Evolutionary conservation across 2,113 vertebrate genomes (phyloP).

Genomic region (Buteo buteo): DNA sequence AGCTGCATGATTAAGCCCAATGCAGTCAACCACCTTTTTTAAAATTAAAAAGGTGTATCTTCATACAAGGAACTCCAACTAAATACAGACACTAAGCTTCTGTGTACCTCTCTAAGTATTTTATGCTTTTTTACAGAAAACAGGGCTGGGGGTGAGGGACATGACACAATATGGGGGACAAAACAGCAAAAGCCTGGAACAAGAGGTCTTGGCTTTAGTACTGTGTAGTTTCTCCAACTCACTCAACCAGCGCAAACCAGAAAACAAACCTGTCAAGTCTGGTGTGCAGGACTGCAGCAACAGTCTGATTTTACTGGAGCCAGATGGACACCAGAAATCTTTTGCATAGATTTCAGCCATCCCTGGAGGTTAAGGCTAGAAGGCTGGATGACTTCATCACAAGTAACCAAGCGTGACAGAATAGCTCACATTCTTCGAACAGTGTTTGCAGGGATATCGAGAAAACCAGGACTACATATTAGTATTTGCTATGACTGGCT

Average conservation of each 20-base stretch:
- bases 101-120: background rate
- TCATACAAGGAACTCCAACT: background rate
- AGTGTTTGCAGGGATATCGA: background rate
- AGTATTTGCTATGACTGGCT: background rate
- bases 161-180: background rate
- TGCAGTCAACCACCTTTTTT: background rate
- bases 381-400: background rate
- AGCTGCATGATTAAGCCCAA: background rate
- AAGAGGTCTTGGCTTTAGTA: background rate
- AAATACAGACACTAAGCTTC: background rate
- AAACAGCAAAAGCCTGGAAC: background rate
- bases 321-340: background rate
- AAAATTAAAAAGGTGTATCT: background rate
- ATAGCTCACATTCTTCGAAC: background rate
- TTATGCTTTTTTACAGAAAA: background rate
- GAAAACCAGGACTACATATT: background rate
- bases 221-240: background rate
- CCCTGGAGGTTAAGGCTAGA: background rate
- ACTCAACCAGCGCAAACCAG: background rate
- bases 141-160: fast-evolving
- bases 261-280: background rate
- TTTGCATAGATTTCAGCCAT: background rate
- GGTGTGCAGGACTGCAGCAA: background rate
- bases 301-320: background rate
- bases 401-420: background rate